A percentile compares a stretch with the other conserved stretches of the same genome.
These are phyloP conservation scores for Carcharodon carcharias DNA, from an alignment of 2,797 vertebrate genomes.

Conservation along the genomic window DNA sequence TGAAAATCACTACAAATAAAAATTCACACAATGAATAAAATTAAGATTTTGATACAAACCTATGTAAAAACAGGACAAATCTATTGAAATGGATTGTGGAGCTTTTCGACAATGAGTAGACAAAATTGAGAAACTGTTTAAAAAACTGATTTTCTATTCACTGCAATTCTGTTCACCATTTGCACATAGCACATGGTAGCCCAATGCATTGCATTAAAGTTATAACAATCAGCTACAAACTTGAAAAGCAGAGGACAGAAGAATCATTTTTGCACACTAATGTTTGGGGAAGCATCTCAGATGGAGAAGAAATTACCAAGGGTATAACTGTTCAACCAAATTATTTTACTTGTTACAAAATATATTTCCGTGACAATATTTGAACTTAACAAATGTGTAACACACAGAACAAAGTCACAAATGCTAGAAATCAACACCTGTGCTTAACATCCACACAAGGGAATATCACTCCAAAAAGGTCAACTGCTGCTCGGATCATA, in stretches of 20 bases:
- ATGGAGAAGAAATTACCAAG: not conserved
- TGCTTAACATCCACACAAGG: constrained; percentile 69
- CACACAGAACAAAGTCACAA: not conserved
- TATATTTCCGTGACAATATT: not conserved
- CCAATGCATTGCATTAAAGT: not conserved
- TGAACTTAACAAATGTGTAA: not conserved
- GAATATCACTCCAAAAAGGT: constrained; percentile 75
- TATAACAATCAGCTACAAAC: not conserved
- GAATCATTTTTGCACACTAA: not conserved
- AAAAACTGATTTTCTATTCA: not conserved
- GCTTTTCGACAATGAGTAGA: not conserved
- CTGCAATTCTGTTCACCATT: not conserved
- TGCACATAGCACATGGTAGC: not conserved
- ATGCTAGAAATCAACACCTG: constrained; percentile 59
- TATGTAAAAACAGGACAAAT: not conserved
- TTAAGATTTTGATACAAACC: not conserved
- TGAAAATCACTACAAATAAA: not conserved
- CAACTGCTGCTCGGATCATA: constrained; percentile 62
- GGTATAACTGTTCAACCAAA: not conserved
- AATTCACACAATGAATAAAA: not conserved
- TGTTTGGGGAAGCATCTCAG: not conserved
- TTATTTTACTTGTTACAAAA: not conserved
- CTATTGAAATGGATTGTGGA: not conserved
- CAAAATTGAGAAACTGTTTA: not conserved
- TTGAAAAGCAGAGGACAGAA: not conserved